Percentiles rank a stretch among this genome's conserved stretches.
Evolutionary conservation across 2,797 vertebrate species (phyloP).

Genomic region (Alcedo quadribrachys): DNA sequence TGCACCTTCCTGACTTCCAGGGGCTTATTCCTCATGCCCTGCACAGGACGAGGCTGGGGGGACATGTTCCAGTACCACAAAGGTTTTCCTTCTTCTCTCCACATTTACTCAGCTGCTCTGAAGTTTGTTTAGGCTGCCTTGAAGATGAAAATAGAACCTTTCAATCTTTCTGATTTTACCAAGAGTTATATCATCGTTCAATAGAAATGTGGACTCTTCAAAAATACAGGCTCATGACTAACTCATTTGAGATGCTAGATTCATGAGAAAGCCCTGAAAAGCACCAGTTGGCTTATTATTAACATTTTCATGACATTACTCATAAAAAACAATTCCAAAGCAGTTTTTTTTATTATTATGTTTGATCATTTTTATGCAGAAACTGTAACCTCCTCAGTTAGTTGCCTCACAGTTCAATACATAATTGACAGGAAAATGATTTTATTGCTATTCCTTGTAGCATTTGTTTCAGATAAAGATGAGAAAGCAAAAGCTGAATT

Average conservation of each 20-base stretch:
- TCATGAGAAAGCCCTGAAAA: background rate
- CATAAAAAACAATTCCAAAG: background rate
- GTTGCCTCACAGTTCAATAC: background rate
- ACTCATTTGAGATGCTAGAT: background rate
- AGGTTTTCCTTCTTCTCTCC: background rate
- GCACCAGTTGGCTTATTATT: background rate
- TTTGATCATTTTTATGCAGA: background rate
- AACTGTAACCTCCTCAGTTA: background rate
- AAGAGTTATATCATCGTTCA: background rate
- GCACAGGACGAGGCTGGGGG: too few relatives aligned
- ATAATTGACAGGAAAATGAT: background rate
- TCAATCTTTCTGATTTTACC: background rate
- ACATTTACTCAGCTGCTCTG: background rate
- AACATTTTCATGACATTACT: background rate
- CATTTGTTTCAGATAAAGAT: background rate
- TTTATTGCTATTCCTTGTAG: background rate
- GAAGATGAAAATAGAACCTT: background rate
- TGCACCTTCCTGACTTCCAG: fast-evolving
- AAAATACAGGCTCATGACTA: background rate
- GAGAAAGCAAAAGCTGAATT: background rate
- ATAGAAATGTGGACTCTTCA: background rate
- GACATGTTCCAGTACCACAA: background rate
- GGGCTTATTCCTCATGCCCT: background rate
- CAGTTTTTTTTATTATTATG: background rate
- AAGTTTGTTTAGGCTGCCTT: background rate